Percentiles rank a stretch among this genome's conserved stretches.
These are phyloP conservation scores for Pterophyllum scalare DNA, from an alignment of 2,113 vertebrate species.

Conservation along the genomic window DNA sequence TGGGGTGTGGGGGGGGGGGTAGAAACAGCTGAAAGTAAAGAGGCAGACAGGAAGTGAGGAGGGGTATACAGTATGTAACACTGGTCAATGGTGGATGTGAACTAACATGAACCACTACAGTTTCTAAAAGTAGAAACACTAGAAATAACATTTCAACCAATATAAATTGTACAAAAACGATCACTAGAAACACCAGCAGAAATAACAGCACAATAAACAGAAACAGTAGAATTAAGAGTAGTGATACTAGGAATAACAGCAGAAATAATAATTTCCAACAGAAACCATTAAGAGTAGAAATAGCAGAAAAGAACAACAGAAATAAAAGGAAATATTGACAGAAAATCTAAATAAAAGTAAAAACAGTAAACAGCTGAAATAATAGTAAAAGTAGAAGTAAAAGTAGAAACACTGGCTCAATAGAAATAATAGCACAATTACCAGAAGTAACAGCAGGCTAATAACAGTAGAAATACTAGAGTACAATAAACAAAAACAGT, in stretches of 20 bases:
- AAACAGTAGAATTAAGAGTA: neutral
- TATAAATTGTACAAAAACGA: neutral
- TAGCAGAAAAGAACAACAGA: no score
- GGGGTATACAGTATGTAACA: neutral
- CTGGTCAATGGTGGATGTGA: neutral
- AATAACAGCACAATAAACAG: neutral
- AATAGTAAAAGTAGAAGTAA: no score
- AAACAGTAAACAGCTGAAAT: no score
- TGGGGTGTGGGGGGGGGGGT: neutral
- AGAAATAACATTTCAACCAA: neutral
- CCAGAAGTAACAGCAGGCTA: neutral
- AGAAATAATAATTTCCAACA: neutral
- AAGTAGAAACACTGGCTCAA: neutral
- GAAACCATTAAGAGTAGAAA: no score
- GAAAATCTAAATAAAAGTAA: no score
- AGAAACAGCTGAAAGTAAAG: neutral
- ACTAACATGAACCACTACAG: neutral
- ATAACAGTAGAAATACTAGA: neutral
- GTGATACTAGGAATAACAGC: neutral
- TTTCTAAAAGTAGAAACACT: neutral
- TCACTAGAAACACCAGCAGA: rapidly evolving
- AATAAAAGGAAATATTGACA: no score
- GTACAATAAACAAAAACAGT: neutral
- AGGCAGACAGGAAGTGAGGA: neutral
- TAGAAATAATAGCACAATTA: neutral